A percentile compares a stretch with the other conserved stretches of the same genome.
Conservation (phyloP, 2,888 invertebrate genomes). For the Synanthedon andrenaeformis region DNA sequence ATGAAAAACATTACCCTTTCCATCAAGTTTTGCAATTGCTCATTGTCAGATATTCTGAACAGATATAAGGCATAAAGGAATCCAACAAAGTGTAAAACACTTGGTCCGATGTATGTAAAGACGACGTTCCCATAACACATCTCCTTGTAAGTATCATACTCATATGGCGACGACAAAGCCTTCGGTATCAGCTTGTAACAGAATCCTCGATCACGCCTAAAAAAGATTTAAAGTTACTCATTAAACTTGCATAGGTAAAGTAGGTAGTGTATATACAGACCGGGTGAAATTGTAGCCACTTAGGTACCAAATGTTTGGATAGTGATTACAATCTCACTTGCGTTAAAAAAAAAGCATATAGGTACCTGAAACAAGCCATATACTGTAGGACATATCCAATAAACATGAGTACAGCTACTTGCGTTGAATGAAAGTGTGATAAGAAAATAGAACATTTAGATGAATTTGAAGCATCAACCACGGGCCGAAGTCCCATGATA, state of each 20-base stretch:
- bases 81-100: slow-evolving; percentile 77
- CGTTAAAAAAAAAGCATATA: neutral
- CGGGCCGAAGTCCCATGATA: slow-evolving; percentile 80
- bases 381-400: slow-evolving; percentile 82
- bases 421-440: slow-evolving; percentile 76
- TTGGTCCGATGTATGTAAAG: slow-evolving; percentile 81
- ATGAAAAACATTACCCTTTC: slow-evolving; percentile 66
- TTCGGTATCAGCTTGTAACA: slow-evolving; percentile 70
- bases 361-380: slow-evolving; percentile 81
- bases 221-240: slow-evolving; percentile 7
- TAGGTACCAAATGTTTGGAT: too few relatives aligned
- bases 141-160: slow-evolving; percentile 65
- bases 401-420: slow-evolving; percentile 75
- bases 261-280: too few relatives aligned
- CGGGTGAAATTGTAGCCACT: too few relatives aligned
- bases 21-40: slow-evolving; percentile 85
- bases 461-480: slow-evolving; percentile 73
- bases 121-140: slow-evolving; percentile 78
- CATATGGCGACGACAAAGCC: slow-evolving; percentile 46
- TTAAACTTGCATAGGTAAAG: too few relatives aligned
- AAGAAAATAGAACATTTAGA: slow-evolving; percentile 71
- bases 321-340: too few relatives aligned
- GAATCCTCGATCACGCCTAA: slow-evolving; percentile 79
- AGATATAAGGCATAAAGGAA: slow-evolving; percentile 80
- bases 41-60: slow-evolving; percentile 82